These are phyloP conservation scores for Toxonevra muliebris DNA, from an alignment of 2,888 invertebrate genomes.

Conservation along the genomic window DNA sequence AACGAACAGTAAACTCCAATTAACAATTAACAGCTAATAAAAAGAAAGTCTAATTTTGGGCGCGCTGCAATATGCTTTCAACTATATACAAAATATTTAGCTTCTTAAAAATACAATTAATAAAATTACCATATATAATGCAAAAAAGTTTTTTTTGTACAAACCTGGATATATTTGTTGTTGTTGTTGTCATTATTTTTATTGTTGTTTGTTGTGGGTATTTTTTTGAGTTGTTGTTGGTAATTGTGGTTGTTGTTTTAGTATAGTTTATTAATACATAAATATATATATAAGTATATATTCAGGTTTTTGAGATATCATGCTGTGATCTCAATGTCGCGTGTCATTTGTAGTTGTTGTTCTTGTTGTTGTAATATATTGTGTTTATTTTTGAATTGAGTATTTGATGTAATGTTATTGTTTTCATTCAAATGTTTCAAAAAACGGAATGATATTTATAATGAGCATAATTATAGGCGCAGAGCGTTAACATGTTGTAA, in stretches of 20 bases:
- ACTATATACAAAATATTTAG: not conserved
- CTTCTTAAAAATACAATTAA: not conserved
- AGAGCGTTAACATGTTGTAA: slow-evolving; percentile 18
- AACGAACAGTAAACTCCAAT: no score
- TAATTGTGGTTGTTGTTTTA: slow-evolving; percentile 36
- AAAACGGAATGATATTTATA: slow-evolving; percentile 7
- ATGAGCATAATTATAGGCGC: slow-evolving; percentile 33
- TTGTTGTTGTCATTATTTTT: slow-evolving; percentile 37
- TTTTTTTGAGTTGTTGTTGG: slow-evolving; percentile 34
- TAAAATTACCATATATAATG: slow-evolving; percentile 13
- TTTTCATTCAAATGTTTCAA: slow-evolving; percentile 20
- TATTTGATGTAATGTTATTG: slow-evolving; percentile 23
- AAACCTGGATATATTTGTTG: slow-evolving; percentile 37
- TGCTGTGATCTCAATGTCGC: slow-evolving; percentile 28
- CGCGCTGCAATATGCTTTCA: slow-evolving; percentile 10
- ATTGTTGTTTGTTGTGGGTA: slow-evolving; percentile 34
- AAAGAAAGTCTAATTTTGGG: slow-evolving; percentile 21
- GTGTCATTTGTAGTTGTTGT: slow-evolving; percentile 29
- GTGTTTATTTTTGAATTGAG: slow-evolving; percentile 24
- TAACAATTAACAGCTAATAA: slow-evolving; percentile 4
- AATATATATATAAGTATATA: not conserved
- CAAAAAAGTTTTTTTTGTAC: slow-evolving; percentile 19
- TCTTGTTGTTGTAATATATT: slow-evolving; percentile 25
- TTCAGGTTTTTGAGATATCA: slow-evolving; percentile 29
- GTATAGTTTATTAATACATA: slow-evolving; percentile 6